Base-by-base conservation (phyloP, 2,888 invertebrate genomes). In the Dynastes tityus region DNA sequence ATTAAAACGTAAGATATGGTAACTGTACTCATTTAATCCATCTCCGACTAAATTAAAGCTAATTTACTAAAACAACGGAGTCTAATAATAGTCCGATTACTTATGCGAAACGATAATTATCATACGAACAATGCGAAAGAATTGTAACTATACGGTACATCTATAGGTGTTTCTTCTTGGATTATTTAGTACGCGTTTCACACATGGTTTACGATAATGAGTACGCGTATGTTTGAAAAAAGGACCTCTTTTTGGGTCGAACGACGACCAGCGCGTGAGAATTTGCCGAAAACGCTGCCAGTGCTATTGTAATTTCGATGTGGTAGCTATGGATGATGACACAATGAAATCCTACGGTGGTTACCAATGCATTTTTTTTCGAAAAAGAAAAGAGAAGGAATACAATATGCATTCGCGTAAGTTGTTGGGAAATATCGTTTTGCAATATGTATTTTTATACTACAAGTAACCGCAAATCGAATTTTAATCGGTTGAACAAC, bases 71-170 rank as follows among this genome's bases (percentile, higher is more conserved):
- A 63, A 61, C 22, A 63, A 63, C 29, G 32, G 29, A 11, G 9
- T n/a, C 29, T 63, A 63, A 63, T 32, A 11, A 63, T 29, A 63
- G n/a, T 13, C 63, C 9, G 32, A 32, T 63, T 13, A 55, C 29
- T 63, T 63, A 63, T 63, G 63, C 63, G 63, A 63, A 51, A 68
- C 68, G 68, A 68, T 68, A 68, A 68, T 68, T 68, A 68, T 22
- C 68, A 68, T 68, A 51, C 68, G 51, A 68, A 68, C 68, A 68
- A 68, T 68, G 68, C 27, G 27, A 51, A 51, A 53, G 45, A 45
- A 45, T 68, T 51, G 68, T 29, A 51, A 51, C 13, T 29, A 45
- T 45, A 45, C 32, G 51, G 51, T 68, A 68, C 29, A 63, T 63
- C 29, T 27, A 29, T 32, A n/a, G 11, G 32, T 11, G 63, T 32